phyloP scores from a whole-genome alignment of 2,113 vertebrate species.

The Chaetura pelagica region DNA sequence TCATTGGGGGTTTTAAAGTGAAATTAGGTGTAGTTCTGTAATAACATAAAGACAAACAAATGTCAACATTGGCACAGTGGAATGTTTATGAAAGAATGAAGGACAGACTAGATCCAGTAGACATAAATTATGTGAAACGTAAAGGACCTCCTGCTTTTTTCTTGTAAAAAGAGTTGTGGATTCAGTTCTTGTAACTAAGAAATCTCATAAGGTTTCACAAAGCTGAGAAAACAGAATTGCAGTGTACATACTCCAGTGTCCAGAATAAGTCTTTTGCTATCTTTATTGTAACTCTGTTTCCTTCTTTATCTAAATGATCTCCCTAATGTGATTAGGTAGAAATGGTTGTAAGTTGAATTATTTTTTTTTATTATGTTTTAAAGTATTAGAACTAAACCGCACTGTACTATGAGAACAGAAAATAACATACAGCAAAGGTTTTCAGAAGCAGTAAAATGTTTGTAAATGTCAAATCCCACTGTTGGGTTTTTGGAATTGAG shows the following conservation, averaged over 20 bases:
- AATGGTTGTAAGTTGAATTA: background rate
- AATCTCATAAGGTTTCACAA: background rate
- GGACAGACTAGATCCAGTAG: slow-evolving; percentile 22
- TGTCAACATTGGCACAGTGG: slow-evolving; percentile 57
- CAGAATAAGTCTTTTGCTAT: background rate
- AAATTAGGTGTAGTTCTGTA: slow-evolving; percentile 66
- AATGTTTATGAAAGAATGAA: slow-evolving; percentile 38
- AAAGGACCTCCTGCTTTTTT: background rate
- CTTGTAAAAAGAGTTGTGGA: background rate
- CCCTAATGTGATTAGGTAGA: background rate
- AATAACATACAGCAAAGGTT: background rate
- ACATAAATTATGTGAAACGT: background rate
- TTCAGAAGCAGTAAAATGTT: background rate
- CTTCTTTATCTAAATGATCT: background rate
- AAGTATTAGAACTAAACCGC: background rate
- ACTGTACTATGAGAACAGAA: background rate
- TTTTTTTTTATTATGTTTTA: background rate
- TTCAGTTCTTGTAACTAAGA: background rate
- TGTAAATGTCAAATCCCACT: background rate
- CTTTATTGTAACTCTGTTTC: background rate
- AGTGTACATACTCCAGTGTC: background rate
- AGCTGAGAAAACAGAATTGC: background rate
- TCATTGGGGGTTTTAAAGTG: slow-evolving; percentile 65
- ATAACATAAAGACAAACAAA: slow-evolving; percentile 63
- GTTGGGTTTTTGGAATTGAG: background rate